phyloP scores from a whole-genome alignment of 2,888 invertebrate species.

The Subacronicta megacephala region DNA sequence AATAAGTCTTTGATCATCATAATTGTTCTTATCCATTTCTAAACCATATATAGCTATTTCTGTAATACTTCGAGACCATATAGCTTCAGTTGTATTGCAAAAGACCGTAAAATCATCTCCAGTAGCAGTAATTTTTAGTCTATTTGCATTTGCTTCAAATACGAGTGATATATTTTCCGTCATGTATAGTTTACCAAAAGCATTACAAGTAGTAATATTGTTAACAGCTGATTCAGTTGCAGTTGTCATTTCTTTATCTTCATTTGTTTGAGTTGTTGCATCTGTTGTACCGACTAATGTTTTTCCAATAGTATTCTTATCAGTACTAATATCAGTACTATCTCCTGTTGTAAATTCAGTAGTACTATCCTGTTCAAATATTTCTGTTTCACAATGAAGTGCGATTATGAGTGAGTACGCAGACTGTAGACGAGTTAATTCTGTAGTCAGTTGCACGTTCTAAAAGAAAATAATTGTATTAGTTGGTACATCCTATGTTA shows the following conservation, averaged over 20 bases:
- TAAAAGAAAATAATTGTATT: conserved; percentile 62
- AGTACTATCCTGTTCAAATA: conserved; percentile 4
- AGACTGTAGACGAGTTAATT: conserved; percentile 71
- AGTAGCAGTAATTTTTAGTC: conserved; percentile 62
- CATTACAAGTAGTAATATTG: conserved; percentile 53
- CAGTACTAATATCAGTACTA: neutral
- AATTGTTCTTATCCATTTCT: conserved; percentile 76
- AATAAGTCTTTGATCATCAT: conserved; percentile 70
- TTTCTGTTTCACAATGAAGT: conserved; percentile 67
- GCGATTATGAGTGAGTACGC: conserved; percentile 73
- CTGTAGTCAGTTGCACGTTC: conserved; percentile 70
- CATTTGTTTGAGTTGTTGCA: conserved; percentile 1
- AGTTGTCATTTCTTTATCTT: conserved; percentile 14
- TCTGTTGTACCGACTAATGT: neutral
- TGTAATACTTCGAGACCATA: conserved; percentile 64
- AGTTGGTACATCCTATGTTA: neutral
- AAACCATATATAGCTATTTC: conserved; percentile 79
- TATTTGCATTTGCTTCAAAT: conserved; percentile 66
- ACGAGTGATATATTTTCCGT: conserved; percentile 63
- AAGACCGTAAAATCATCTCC: conserved; percentile 67
- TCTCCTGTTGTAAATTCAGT: conserved; percentile 12
- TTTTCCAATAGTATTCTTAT: neutral
- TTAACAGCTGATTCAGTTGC: conserved; percentile 16
- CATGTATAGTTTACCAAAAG: conserved; percentile 73
- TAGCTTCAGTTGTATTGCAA: conserved; percentile 60